A percentile compares a stretch with the other conserved stretches of the same genome.
Evolutionary conservation across 2,797 vertebrate species (phyloP).

Genomic region (Pseudochirops cupreus): DNA sequence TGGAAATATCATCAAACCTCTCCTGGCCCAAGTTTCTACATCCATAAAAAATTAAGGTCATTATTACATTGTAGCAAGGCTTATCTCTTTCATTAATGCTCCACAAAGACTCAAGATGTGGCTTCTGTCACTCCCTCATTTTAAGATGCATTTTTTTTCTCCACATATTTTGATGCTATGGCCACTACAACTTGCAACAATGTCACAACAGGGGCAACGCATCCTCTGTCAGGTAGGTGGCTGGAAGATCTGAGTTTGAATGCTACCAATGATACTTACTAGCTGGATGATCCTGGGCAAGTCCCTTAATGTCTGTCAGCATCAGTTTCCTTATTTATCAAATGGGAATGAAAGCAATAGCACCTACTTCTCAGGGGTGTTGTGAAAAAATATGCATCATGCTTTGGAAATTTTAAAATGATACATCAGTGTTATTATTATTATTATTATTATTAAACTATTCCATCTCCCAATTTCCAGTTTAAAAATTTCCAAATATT

Average conservation of each 20-base stretch:
- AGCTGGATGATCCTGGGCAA: not conserved
- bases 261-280: not conserved
- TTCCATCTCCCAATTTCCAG: not conserved
- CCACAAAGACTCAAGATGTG: too few species aligned
- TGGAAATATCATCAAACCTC: too few species aligned
- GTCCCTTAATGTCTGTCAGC: not conserved
- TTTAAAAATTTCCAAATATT: not conserved
- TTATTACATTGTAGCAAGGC: not conserved
- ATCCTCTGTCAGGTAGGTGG: too few species aligned
- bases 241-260: not conserved
- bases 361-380: not conserved
- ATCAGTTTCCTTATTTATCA: not conserved
- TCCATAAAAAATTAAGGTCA: not conserved
- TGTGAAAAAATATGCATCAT: not conserved
- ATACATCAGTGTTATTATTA: not conserved
- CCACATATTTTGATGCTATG: too few species aligned
- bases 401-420: not conserved
- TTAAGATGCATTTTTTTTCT: too few species aligned
- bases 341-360: not conserved
- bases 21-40: not conserved
- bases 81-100: too few species aligned
- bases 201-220: too few species aligned
- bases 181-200: too few species aligned
- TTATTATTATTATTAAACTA: not conserved
- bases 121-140: too few species aligned